Percentiles rank a stretch among this genome's conserved stretches.
phyloP scores from a whole-genome alignment of 2,888 invertebrate genomes.

The Sinhomidia bicolor region DNA sequence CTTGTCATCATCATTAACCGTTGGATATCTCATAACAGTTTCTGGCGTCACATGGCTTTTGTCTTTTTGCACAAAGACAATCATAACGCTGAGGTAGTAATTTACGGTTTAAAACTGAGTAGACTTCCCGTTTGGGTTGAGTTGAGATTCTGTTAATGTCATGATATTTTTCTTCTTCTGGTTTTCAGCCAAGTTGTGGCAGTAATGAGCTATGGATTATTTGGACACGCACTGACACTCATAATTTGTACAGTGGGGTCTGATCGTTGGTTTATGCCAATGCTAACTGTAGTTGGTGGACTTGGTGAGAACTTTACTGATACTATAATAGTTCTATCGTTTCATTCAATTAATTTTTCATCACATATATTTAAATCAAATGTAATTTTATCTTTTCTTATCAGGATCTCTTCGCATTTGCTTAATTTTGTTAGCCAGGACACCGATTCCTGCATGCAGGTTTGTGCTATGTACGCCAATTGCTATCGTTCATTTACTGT shows the following conservation, averaged over 20 bases:
- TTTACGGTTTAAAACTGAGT: too few species aligned
- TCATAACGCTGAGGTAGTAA: conserved; percentile 76
- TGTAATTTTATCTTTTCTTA: not conserved
- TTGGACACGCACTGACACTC: conserved; percentile 82
- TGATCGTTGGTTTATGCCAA: conserved; percentile 83
- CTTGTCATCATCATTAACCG: conserved; percentile 74
- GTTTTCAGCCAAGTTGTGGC: conserved; percentile 82
- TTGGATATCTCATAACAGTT: conserved; percentile 74
- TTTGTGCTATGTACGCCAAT: conserved; percentile 83
- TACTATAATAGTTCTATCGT: not conserved
- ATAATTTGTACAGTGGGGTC: conserved; percentile 82
- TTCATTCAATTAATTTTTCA: too few species aligned
- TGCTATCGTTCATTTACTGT: conserved; percentile 83
- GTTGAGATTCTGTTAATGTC: not conserved
- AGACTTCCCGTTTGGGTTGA: too few species aligned
- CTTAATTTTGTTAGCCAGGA: conserved; percentile 82
- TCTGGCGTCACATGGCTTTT: conserved; percentile 74
- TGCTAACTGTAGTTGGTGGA: conserved; percentile 83
- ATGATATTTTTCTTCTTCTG: not conserved
- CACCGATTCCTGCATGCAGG: conserved; percentile 82
- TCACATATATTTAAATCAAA: not conserved
- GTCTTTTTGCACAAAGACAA: conserved; percentile 77
- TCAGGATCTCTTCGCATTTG: conserved; percentile 75
- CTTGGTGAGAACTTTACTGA: conserved; percentile 72
- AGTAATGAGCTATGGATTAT: conserved; percentile 83